A percentile compares a stretch with the other conserved stretches of the same genome.
Conservation (phyloP, 2,113 vertebrate genomes). For the Sceloporus undulatus region DNA sequence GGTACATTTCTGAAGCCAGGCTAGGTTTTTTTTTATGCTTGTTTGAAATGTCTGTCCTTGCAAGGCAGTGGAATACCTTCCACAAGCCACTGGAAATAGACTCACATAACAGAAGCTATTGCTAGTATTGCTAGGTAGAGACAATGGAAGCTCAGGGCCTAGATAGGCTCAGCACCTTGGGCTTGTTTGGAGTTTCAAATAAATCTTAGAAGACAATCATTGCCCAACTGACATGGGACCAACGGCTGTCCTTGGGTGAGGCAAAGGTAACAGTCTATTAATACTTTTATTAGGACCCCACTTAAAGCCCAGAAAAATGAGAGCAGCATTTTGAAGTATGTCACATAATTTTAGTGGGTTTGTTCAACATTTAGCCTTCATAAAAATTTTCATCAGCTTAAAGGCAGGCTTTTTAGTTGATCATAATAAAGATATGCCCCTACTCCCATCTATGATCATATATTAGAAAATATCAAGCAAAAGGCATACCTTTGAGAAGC, state of each 20-base stretch:
- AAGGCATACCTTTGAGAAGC: background rate
- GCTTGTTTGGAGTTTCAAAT: no score
- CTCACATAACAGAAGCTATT: no score
- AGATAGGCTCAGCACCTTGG: no score
- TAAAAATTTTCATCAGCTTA: background rate
- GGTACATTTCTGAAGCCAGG: background rate
- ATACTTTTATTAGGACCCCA: background rate
- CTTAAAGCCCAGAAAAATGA: background rate
- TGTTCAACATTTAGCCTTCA: background rate
- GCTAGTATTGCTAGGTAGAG: no score
- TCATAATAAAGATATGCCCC: background rate
- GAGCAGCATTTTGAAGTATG: background rate
- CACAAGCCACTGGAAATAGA: background rate
- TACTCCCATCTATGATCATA: background rate
- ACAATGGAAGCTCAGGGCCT: no score
- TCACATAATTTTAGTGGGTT: no score
- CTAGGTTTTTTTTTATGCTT: background rate
- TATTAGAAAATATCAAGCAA: slow-evolving; percentile 1
- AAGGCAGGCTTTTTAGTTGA: background rate
- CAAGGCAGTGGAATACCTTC: background rate
- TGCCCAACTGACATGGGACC: no score
- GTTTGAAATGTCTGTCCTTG: background rate
- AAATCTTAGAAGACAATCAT: no score
- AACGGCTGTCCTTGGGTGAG: no score
- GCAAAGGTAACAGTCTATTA: background rate